phyloP scores from a whole-genome alignment of 2,113 vertebrate species.

The Microcebus griseorufus region DNA sequence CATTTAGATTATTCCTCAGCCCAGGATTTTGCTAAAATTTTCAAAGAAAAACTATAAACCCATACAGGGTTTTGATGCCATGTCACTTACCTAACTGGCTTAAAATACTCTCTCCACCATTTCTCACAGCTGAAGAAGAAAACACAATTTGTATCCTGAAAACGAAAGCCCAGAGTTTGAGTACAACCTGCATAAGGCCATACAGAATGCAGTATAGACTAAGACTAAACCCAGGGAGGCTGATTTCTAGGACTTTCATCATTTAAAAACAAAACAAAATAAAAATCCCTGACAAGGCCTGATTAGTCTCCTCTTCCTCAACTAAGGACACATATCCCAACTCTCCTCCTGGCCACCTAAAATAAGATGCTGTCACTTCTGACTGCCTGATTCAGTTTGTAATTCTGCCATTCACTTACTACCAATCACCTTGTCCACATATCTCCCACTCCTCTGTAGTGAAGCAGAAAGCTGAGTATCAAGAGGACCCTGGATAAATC shows the following conservation, averaged over 20 bases:
- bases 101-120: conserved; percentile 13
- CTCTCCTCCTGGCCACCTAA: background rate
- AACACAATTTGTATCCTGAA: conserved; percentile 25
- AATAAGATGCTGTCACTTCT: background rate
- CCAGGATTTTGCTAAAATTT: conserved; percentile 45
- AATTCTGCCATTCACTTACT: background rate
- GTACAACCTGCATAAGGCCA: background rate
- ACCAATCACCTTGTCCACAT: background rate
- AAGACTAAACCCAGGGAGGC: background rate
- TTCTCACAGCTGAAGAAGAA: conserved; percentile 44
- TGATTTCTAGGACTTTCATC: background rate
- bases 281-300: background rate
- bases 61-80: conserved; percentile 13
- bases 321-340: background rate
- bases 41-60: conserved; percentile 47
- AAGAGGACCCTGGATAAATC: background rate
- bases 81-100: conserved; percentile 48
- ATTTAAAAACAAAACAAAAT: conserved; percentile 28
- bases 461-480: background rate
- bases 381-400: background rate
- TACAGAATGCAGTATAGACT: background rate
- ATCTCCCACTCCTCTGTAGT: background rate
- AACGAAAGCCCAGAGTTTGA: conserved; percentile 27
- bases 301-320: background rate
- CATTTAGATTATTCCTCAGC: background rate